Conservation (phyloP, 1,140 invertebrate genomes). For the Drosophila aff. region DNA sequence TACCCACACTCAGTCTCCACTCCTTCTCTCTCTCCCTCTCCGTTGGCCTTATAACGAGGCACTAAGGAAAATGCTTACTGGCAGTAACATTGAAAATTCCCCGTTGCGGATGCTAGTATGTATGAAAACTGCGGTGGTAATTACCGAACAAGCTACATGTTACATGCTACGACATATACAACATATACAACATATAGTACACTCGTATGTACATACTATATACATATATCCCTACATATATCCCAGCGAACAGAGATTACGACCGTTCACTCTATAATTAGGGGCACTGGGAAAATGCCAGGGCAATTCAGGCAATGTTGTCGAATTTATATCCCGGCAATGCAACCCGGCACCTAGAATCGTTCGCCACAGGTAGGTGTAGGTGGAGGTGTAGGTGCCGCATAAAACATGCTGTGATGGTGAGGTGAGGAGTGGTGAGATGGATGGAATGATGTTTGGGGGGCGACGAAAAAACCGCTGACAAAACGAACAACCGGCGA, state of each 20-base stretch:
- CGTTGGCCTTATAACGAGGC: conserved; percentile 22
- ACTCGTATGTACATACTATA: neutral
- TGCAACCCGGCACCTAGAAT: conserved; percentile 18
- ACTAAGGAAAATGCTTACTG: conserved; percentile 20
- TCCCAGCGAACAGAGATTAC: conserved; percentile 9
- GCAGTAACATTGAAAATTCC: conserved; percentile 21
- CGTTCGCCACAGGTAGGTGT: neutral
- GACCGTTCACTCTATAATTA: conserved; percentile 18
- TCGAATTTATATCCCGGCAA: conserved; percentile 50
- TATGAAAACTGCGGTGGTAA: conserved; percentile 23
- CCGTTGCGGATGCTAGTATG: conserved; percentile 24
- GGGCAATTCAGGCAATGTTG: conserved; percentile 46
- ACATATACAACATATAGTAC: neutral
- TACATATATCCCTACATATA: neutral
- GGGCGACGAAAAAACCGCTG: conserved; percentile 19
- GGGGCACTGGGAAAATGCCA: conserved; percentile 14
- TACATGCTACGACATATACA: neutral
- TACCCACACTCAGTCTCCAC: conserved; percentile 1
- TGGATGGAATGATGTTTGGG: neutral
- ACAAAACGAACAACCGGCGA: conserved; percentile 30
- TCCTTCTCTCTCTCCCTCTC: neutral
- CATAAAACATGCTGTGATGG: conserved; percentile 15
- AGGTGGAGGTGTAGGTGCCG: neutral
- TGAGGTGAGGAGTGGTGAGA: neutral
- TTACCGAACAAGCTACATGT: conserved; percentile 18